Evolutionary conservation across 2,113 vertebrate species (phyloP).

Genomic region (Pyrgilauda ruficollis): DNA sequence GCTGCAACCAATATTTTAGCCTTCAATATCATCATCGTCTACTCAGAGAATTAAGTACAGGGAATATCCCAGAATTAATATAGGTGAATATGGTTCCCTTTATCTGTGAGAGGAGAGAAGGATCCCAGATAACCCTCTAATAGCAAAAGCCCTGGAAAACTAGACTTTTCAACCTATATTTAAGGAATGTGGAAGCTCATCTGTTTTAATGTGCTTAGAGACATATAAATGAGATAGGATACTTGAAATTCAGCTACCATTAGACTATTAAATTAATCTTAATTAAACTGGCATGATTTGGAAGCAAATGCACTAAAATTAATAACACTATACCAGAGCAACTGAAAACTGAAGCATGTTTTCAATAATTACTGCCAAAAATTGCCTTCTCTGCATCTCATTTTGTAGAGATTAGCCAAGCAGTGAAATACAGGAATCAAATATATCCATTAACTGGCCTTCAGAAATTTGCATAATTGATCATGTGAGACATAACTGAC

Average conservation of each 20-base stretch:
- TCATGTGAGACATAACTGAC: not conserved
- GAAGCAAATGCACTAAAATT: not conserved
- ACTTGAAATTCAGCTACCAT: not conserved
- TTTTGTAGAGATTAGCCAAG: not conserved
- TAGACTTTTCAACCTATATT: not conserved
- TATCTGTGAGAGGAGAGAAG: not conserved
- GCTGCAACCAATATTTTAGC: not conserved
- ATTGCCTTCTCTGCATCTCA: not conserved
- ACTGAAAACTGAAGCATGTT: not conserved
- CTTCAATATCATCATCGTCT: not conserved
- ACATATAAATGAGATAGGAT: not conserved
- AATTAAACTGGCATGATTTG: not conserved
- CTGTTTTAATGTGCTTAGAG: not conserved
- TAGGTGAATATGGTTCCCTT: too few species aligned
- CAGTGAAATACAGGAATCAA: constrained; percentile 21
- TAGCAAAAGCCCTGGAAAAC: not conserved
- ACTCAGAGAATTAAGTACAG: not conserved
- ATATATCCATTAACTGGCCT: not conserved
- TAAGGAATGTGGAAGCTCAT: not conserved
- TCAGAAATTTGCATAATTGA: constrained; percentile 14
- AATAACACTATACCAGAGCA: not conserved
- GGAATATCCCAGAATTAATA: not conserved
- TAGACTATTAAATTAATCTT: not conserved
- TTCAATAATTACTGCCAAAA: not conserved
- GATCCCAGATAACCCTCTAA: not conserved